Base-by-base conservation (phyloP, 2,888 invertebrate genomes). In the Pyrrhosoma nymphula region DNA sequence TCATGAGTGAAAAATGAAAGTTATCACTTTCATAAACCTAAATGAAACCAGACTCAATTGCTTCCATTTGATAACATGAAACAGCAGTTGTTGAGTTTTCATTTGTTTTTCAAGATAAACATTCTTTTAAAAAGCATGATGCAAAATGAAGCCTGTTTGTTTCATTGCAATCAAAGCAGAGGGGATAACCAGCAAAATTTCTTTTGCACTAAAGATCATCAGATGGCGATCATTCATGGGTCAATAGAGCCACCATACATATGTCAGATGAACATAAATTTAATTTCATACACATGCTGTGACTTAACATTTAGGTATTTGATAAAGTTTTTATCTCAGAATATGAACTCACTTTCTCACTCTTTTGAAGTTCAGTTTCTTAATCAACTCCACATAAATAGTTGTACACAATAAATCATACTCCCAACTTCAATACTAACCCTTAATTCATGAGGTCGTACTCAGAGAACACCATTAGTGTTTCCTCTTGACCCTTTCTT, bases 291-390 rank as follows among this genome's bases (percentile, higher is more conserved):
- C 35, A 93, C 63, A 93, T 63, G 93, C 75, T 93, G 93, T 93
- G 75, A 93, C 56, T 69, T 93, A n/a, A 93, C 56, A 30, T 75
- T n/a, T n/a, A n/a, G n/a, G 39, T 93, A 93, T 93, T 93, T 93
- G 39, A 93, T 93, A 93, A 93, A 93, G 47, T 39, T 39, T 75
- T 75, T 93, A 55, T 93, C 39, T 47, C 75, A 69, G n/a, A 69
- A 14, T n/a, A 55, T 75, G 47, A 26, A 69, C 39, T 93, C 39
- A 2, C 26, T 47, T 47, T 93, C 63, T 47, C 47, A n/a, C n/a
- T 35, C 30, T 35, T 93, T 93, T 55, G 1, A 16, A 35, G 35
- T 82, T 82, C 35, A 82, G 6, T 26, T 69, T 30, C 23, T 82
- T 14, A 82, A 16, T 82, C 16, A 35, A 18, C 35, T 82, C 35